Conservation (phyloP, 2,797 vertebrate species). For the Falco peregrinus region DNA sequence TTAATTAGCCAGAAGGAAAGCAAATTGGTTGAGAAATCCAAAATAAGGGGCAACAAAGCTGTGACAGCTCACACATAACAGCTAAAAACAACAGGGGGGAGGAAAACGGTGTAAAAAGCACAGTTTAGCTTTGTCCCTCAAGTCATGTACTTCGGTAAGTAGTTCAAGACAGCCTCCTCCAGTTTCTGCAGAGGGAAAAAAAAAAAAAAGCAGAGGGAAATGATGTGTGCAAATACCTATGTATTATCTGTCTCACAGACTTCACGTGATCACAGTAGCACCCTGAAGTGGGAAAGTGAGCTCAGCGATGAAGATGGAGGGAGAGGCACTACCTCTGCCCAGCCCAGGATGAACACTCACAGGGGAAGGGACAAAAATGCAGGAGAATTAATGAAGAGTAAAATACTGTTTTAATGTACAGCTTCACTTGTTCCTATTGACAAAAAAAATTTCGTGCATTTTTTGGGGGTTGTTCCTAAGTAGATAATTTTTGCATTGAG, state of each 20-base stretch:
- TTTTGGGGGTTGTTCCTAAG: accelerated
- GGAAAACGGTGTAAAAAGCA: neutral
- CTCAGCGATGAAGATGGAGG: neutral
- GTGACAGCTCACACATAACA: neutral
- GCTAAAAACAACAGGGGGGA: too few species aligned
- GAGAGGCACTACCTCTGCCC: neutral
- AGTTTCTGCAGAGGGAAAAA: neutral
- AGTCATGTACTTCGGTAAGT: neutral
- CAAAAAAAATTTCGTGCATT: neutral
- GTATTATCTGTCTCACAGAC: neutral
- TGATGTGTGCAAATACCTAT: neutral
- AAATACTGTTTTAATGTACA: neutral
- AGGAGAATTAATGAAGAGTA: neutral
- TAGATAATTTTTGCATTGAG: neutral
- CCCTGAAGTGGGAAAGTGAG: neutral
- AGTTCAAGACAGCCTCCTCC: neutral
- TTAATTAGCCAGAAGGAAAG: neutral
- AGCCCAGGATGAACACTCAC: neutral
- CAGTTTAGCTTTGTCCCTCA: neutral
- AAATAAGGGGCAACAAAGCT: neutral
- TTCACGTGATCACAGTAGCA: accelerated
- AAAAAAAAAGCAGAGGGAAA: neutral
- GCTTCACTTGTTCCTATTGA: neutral
- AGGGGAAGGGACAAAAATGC: neutral
- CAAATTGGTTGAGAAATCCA: neutral